Conservation (phyloP, 2,888 invertebrate species). For the Agrilus cyanescens region DNA sequence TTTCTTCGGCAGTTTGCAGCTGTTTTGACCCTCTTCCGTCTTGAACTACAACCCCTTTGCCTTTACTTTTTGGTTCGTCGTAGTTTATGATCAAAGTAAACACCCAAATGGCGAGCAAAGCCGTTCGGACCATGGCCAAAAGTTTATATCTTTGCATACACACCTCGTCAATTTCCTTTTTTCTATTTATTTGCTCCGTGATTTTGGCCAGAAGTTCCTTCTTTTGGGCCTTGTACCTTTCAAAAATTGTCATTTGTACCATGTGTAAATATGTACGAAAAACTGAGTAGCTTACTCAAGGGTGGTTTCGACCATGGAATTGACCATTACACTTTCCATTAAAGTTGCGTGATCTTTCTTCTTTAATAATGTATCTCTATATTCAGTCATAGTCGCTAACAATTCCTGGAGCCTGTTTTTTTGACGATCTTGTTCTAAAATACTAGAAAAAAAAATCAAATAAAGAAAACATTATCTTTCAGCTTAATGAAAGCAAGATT, state of each 20-base stretch:
- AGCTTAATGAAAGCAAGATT: not conserved
- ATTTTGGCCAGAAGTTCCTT: slow-evolving; percentile 36
- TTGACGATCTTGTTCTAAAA: slow-evolving; percentile 26
- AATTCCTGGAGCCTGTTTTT: slow-evolving; percentile 22
- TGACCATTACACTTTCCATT: slow-evolving; percentile 21
- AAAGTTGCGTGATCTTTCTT: slow-evolving; percentile 23
- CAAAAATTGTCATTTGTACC: slow-evolving; percentile 1
- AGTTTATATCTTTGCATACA: slow-evolving; percentile 41
- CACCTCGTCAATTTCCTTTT: slow-evolving; percentile 31
- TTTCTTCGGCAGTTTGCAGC: too few species aligned
- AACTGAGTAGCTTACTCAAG: slow-evolving; percentile 18
- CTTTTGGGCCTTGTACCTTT: slow-evolving; percentile 41
- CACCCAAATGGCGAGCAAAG: slow-evolving; percentile 29
- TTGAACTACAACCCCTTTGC: not conserved
- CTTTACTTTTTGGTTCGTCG: not conserved
- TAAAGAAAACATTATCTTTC: not conserved
- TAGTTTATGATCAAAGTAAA: too few species aligned
- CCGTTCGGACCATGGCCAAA: slow-evolving; percentile 44
- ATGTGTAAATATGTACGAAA: not conserved
- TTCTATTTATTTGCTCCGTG: slow-evolving; percentile 35
- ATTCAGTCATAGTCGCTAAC: slow-evolving; percentile 19
- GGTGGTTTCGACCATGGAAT: slow-evolving; percentile 26
- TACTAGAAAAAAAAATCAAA: slow-evolving; percentile 14
- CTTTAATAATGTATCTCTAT: slow-evolving; percentile 22
- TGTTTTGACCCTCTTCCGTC: not conserved